Conservation (phyloP, 2,888 invertebrate genomes). For the Cephus spinipes region DNA sequence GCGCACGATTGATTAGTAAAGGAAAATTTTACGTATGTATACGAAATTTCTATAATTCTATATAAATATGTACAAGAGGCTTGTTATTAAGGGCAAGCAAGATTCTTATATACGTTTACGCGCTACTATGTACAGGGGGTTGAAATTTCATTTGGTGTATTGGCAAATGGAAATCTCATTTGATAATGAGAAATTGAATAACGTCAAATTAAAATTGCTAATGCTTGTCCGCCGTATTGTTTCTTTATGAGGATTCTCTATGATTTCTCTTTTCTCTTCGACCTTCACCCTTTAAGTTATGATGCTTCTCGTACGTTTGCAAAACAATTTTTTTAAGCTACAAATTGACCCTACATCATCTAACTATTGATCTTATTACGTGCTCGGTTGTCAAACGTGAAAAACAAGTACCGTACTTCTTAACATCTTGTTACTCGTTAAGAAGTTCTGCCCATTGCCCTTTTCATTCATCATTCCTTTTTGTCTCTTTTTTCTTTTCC, state of each 20-base stretch:
- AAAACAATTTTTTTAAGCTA: neutral
- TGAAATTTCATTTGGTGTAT: neutral
- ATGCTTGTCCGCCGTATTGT: conserved; percentile 11
- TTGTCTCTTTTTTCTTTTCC: conserved; percentile 17
- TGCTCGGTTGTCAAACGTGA: neutral
- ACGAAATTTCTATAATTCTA: neutral
- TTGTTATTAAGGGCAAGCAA: neutral
- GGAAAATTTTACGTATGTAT: neutral
- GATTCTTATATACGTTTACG: neutral
- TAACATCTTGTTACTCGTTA: neutral
- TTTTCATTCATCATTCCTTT: conserved; percentile 4
- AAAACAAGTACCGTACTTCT: neutral
- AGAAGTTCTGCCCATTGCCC: neutral
- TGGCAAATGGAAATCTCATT: neutral
- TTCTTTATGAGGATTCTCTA: neutral
- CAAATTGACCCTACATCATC: conserved; percentile 28
- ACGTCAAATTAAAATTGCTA: conserved; percentile 29
- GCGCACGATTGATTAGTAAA: neutral
- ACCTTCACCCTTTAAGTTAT: neutral
- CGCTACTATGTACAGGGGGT: neutral
- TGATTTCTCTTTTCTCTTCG: neutral
- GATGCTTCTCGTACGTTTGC: neutral
- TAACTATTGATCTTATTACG: conserved; percentile 21
- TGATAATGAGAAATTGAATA: neutral
- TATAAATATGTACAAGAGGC: neutral